phyloP scores from a whole-genome alignment of 2,113 vertebrate genomes.

The Erinaceus europaeus region DNA sequence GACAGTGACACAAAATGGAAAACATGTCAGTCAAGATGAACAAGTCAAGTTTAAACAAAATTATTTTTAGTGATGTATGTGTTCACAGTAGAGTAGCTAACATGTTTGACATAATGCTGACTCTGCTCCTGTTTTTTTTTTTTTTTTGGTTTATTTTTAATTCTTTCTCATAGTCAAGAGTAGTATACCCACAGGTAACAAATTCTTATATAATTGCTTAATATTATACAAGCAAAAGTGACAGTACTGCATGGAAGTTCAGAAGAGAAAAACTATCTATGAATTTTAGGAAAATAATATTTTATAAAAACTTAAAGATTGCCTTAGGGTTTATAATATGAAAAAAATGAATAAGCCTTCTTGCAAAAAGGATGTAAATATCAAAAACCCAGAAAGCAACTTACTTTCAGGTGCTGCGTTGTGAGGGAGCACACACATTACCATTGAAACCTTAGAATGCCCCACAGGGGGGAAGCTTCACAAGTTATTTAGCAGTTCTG shows the following conservation, averaged over 20 bases:
- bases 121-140: too few relatives aligned
- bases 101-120: accelerated
- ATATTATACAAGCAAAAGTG: not conserved
- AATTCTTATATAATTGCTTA: not conserved
- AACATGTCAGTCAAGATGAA: not conserved
- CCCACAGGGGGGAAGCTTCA: too few relatives aligned
- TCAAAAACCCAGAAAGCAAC: not conserved
- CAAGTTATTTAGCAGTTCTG: too few relatives aligned
- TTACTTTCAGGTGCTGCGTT: not conserved
- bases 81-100: not conserved
- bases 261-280: not conserved
- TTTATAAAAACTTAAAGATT: not conserved
- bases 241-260: not conserved
- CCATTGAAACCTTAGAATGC: too few relatives aligned
- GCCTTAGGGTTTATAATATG: not conserved
- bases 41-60: not conserved
- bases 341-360: not conserved
- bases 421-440: too few relatives aligned
- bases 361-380: not conserved
- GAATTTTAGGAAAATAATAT: not conserved
- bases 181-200: not conserved
- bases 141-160: too few relatives aligned
- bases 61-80: too few relatives aligned
- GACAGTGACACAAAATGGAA: not conserved
- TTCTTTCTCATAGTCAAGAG: not conserved